Base-by-base conservation (phyloP, 2,797 vertebrate species). In the Otolemur crassicaudatus region DNA sequence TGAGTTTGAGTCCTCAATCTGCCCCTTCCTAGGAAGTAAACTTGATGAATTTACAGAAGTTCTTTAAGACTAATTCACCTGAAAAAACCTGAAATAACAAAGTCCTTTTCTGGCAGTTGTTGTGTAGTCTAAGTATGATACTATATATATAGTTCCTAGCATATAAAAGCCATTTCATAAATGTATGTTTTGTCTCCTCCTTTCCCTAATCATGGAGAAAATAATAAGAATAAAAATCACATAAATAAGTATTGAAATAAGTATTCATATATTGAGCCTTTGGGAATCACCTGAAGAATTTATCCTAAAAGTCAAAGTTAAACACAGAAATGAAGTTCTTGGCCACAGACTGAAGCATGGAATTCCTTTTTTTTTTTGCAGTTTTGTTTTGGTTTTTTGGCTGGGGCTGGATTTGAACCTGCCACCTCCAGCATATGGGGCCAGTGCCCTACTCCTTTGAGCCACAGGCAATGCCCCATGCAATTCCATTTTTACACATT, bases 191-290 rank as follows among this genome's bases (percentile, higher is more conserved):
- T 63, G 49, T 92, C 12, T 80, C 37, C 46, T 49, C 5, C 23
- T 29, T 73, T 86, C 31, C 5, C 23, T 53, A 40, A 76, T 84
- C 17, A 40, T 60, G 20, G n/a, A 81, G 43, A 77, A 77, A 63
- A 70, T 46, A 37, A 1, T 19, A 91, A 77, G 20, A 72, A 56
- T 63, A 29, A 65, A 46, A 82, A 34, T n/a, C 70, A 87, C 12
- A 94, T 43, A 91, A 94, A 87, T 76, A 91, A 91, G 17, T 94
- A 86, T 58, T 29, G 76, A 82, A 86, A 87, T 23, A 90, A 77
- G 72, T n/a, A 63, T 63, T 16, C 61, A 69, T 69, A 40, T 82
- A 81, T 31, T 40, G 67, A 22, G 40, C n/a, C 61, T 86, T 82
- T 60, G 53, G 60, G 29, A 86, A 76, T 27, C 5, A 81, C 56